A percentile compares a stretch with the other conserved stretches of the same genome.
Evolutionary conservation across 2,797 vertebrate species (phyloP).

Genomic region (Xerus rutilus): DNA sequence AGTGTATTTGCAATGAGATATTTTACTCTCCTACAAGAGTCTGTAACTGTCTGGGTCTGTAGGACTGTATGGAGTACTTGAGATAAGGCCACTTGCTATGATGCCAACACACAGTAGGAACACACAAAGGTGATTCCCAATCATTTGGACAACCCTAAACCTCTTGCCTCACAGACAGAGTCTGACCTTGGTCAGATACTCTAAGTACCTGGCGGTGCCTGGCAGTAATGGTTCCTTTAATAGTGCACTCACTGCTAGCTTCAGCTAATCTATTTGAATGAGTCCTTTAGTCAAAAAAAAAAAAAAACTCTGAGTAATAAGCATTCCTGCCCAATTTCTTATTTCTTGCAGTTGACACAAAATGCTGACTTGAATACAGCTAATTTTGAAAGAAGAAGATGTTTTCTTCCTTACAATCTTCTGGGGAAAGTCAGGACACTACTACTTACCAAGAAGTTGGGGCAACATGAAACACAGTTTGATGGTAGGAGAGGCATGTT

Average conservation of each 20-base stretch:
- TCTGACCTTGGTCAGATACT: neutral
- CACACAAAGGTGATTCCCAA: neutral
- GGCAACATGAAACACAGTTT: neutral
- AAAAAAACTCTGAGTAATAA: slow-evolving; percentile 51
- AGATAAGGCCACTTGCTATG: neutral
- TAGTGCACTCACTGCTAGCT: neutral
- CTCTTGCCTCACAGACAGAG: neutral
- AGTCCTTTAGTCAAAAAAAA: neutral
- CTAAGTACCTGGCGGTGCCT: neutral
- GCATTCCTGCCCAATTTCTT: neutral
- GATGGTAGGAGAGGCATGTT: rapidly evolving
- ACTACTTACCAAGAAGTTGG: neutral
- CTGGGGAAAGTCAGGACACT: neutral
- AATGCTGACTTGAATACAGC: slow-evolving; percentile 55
- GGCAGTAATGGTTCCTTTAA: neutral
- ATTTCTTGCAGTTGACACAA: slow-evolving; percentile 20
- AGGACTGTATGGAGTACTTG: too few species aligned
- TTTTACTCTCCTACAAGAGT: neutral
- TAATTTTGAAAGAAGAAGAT: slow-evolving; percentile 52
- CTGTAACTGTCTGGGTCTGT: neutral
- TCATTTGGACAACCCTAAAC: neutral
- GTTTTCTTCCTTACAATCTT: neutral
- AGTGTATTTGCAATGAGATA: neutral
- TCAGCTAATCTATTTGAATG: neutral
- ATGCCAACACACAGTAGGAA: neutral